phyloP scores from a whole-genome alignment of 2,113 vertebrate genomes.

The Paradoxurus hermaphroditus region DNA sequence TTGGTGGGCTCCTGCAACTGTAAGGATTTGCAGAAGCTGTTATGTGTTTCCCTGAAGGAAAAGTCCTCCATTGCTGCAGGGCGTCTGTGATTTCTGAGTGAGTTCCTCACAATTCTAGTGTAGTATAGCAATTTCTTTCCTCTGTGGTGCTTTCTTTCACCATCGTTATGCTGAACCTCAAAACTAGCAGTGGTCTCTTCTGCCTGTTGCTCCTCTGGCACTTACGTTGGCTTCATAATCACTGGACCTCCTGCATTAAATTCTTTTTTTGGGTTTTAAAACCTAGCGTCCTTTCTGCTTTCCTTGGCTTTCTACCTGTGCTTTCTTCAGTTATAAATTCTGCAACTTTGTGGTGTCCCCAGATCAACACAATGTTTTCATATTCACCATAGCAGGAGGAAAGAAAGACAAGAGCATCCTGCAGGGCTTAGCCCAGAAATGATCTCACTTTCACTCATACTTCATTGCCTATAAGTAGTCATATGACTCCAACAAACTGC shows the following conservation, averaged over 20 bases:
- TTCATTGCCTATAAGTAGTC: neutral
- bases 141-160: neutral
- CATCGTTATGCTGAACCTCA: neutral
- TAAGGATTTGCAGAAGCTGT: neutral
- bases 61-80: neutral
- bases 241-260: neutral
- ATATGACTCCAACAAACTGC: neutral
- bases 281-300: neutral
- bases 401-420: neutral
- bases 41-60: neutral
- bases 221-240: neutral
- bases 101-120: neutral
- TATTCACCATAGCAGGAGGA: neutral
- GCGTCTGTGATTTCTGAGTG: neutral
- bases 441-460: neutral
- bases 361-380: neutral
- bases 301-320: neutral
- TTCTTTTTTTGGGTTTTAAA: neutral
- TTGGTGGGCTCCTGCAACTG: neutral
- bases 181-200: neutral
- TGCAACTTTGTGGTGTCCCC: neutral
- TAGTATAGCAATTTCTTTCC: neutral
- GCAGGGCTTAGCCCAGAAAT: neutral
- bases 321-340: neutral
- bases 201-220: neutral